phyloP scores from a whole-genome alignment of 2,888 invertebrate species.

The Epistrophella euchroma region DNA sequence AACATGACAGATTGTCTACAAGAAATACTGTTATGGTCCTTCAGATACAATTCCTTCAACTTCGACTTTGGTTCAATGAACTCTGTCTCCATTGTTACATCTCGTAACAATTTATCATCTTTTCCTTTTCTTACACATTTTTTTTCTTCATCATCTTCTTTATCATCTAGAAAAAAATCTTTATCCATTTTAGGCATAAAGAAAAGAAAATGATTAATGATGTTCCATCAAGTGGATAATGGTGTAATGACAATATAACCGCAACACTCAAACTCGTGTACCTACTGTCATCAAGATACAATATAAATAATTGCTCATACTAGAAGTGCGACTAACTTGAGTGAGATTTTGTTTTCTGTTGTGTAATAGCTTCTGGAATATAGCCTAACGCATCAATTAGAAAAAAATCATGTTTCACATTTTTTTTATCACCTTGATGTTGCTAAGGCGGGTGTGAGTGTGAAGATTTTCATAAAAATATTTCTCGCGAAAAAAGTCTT shows the following conservation, averaged over 20 bases:
- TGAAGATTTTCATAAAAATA: not conserved
- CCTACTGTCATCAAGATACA: constrained; percentile 27
- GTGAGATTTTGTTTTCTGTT: not conserved
- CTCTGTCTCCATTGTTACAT: constrained; percentile 12
- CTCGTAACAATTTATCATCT: constrained; percentile 37
- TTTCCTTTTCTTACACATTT: constrained; percentile 16
- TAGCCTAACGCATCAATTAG: constrained; percentile 42
- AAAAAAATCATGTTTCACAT: constrained; percentile 10
- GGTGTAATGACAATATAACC: constrained; percentile 37
- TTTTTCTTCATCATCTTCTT: not conserved
- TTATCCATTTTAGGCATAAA: constrained; percentile 24
- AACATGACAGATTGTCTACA: constrained; percentile 23
- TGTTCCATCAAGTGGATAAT: constrained; percentile 39
- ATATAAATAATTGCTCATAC: constrained; percentile 9
- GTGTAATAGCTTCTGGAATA: constrained; percentile 28
- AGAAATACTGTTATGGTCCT: constrained; percentile 31
- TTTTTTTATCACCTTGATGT: not conserved
- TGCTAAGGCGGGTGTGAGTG: not conserved
- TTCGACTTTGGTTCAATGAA: constrained; percentile 34
- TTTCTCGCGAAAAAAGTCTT: not conserved
- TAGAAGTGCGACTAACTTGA: constrained; percentile 19
- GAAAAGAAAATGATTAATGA: constrained; percentile 49
- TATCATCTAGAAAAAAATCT: not conserved
- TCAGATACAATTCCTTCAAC: constrained; percentile 10
- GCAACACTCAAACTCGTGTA: constrained; percentile 6